Percentiles rank a stretch among this genome's conserved stretches.
These are phyloP conservation scores for Heterodera schachtii DNA, from an alignment of 1,140 invertebrate species.

Conservation along the genomic window DNA sequence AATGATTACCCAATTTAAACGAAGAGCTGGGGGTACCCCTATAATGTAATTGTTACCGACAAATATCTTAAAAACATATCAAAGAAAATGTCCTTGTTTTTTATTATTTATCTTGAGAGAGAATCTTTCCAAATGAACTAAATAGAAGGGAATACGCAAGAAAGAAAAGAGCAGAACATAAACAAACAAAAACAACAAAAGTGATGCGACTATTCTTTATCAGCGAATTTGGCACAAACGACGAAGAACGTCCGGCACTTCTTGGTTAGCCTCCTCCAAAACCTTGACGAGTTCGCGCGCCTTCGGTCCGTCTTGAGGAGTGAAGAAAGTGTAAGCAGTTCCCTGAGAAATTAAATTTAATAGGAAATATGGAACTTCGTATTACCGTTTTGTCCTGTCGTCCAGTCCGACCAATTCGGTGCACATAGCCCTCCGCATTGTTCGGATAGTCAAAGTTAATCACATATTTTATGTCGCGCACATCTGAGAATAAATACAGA, in stretches of 20 bases:
- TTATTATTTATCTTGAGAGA: too few species aligned
- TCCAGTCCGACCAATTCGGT: constrained; percentile 95
- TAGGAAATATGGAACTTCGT: not conserved
- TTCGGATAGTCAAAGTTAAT: constrained; percentile 99
- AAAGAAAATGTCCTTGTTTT: too few species aligned
- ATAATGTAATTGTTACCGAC: too few species aligned
- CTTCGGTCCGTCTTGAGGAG: constrained; percentile 76
- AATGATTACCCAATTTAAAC: too few species aligned
- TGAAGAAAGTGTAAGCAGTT: constrained; percentile 98
- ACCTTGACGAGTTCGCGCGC: constrained; percentile 59
- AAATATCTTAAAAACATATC: too few species aligned
- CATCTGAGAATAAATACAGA: constrained; percentile 98
- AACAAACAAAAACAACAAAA: too few species aligned
- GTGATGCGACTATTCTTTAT: too few species aligned
- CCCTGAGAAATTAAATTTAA: constrained; percentile 68
- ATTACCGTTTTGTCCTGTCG: constrained; percentile 74
- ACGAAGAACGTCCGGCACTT: not conserved
- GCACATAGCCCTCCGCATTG: constrained; percentile 78
- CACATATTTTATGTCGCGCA: constrained; percentile 98
- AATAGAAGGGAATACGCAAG: too few species aligned
- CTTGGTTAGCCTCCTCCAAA: constrained; percentile 37
- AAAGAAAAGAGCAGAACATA: too few species aligned
- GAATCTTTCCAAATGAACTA: too few species aligned
- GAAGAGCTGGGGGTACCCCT: too few species aligned
- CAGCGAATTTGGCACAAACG: not conserved